These are phyloP conservation scores for Carcinoscorpius rotundicauda DNA, from an alignment of 1,140 invertebrate genomes.

Conservation along the genomic window DNA sequence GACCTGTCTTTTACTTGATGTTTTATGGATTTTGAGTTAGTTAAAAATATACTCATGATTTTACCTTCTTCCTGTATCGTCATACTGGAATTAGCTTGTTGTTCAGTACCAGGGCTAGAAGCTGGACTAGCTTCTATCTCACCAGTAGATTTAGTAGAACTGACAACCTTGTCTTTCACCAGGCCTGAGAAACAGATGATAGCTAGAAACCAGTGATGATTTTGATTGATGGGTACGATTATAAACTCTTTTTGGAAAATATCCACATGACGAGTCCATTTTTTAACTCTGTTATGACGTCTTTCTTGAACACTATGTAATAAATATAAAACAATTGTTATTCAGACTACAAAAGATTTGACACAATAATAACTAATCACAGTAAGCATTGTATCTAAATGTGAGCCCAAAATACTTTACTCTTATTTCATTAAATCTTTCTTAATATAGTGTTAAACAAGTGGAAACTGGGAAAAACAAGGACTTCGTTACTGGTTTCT, in stretches of 20 bases:
- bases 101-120: constrained; percentile 9
- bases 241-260: constrained; percentile 95
- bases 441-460: no score
- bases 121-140: constrained; percentile 21
- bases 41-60: constrained; percentile 4
- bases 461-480: no score
- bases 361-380: no score
- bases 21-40: constrained; percentile 39
- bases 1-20: constrained; percentile 26
- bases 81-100: constrained; percentile 2
- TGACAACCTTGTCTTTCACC: constrained; percentile 35
- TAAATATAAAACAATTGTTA: no score
- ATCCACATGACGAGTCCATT: constrained; percentile 92
- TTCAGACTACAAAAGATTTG: no score
- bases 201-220: constrained; percentile 91
- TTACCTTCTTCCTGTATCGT: constrained; percentile 7
- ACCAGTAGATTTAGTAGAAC: constrained; percentile 1
- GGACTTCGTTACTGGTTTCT: no score
- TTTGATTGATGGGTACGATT: constrained; percentile 94
- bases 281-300: constrained; percentile 76
- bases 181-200: constrained; percentile 88
- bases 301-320: constrained; percentile 51
- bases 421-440: no score
- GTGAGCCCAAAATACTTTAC: no score
- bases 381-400: no score